These are phyloP conservation scores for Eubasilissa splendida DNA, from an alignment of 2,888 invertebrate species.

Conservation along the genomic window DNA sequence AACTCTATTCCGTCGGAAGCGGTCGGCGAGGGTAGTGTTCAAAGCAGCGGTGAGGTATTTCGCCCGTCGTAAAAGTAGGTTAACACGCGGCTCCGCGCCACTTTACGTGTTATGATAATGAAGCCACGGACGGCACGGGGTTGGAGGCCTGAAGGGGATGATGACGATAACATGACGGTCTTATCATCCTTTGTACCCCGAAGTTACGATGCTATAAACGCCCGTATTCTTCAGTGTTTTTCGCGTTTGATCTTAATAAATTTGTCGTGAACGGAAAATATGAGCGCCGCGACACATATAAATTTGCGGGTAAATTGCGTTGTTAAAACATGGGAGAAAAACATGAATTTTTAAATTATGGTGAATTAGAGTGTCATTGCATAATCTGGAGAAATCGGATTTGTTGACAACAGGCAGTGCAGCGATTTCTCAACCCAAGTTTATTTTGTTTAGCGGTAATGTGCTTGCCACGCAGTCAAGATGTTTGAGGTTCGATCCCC, in stretches of 20 bases:
- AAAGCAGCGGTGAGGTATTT: slow-evolving; percentile 16
- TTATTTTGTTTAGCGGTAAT: no score
- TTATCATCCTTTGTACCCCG: slow-evolving; percentile 30
- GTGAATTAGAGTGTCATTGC: no score
- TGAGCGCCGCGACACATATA: slow-evolving; percentile 22
- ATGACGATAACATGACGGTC: slow-evolving; percentile 15
- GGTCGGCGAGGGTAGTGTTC: no score
- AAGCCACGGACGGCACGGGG: slow-evolving; percentile 29
- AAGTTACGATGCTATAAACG: slow-evolving; percentile 32
- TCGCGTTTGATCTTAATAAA: slow-evolving; percentile 35
- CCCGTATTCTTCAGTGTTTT: slow-evolving; percentile 24
- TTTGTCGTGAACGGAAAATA: slow-evolving; percentile 21
- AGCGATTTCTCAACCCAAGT: no score
- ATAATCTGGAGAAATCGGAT: no score
- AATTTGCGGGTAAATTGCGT: slow-evolving; percentile 20
- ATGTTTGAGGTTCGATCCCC: no score
- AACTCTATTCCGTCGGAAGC: no score
- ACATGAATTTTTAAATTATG: neutral
- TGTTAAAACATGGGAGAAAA: slow-evolving; percentile 5
- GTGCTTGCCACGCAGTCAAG: no score
- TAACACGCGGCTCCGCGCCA: slow-evolving; percentile 43
- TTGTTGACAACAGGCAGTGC: no score
- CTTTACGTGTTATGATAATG: slow-evolving; percentile 49
- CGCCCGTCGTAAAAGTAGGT: slow-evolving; percentile 45
- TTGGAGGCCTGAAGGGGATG: slow-evolving; percentile 2